Evolutionary conservation across 2,113 vertebrate genomes (phyloP), one percentile per base, ranked within the genome.

Genomic region (Tricholaema leucomelas): DNA sequence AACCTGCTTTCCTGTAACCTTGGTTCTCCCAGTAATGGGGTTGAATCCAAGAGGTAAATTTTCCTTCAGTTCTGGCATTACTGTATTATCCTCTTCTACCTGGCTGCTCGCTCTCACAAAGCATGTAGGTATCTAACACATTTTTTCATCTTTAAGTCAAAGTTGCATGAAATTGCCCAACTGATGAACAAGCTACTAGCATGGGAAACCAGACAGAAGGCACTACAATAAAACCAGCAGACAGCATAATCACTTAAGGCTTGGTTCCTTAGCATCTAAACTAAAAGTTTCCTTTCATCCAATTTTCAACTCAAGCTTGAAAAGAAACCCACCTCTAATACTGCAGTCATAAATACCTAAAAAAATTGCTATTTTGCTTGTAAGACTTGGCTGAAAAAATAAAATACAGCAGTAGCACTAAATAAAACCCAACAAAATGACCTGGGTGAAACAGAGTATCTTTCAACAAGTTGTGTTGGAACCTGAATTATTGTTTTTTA

Each of bases 201-300:
- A 61, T 2, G 21, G 78, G 55, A 92, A 88, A 33, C 19, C n/a
- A 81, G 56, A 74, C 33, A 36, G 50, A 81, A 84, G 38, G 27
- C 31, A 52, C 66, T 25, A 61, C 74, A 54, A 69, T 19, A 75
- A 60, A 73, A 86, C 14, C 48, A 87, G 48, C 65, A 81, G 82
- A 81, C n/a, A 38, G 21, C 18, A 54, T 42, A 46, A 79, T 54
- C 63, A 44, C 30, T 79, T 75, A 69, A 88, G n/a, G 42, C 35
- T 58, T 78, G 65, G 64, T 90, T 84, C 73, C 78, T 81, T 64
- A 95, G 61, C 70, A 96, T 23, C 4, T 27, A 61, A 67, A 78
- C 54, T 8, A 84, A 69, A 93, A 88, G 21, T 81, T 90, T 75
- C 58, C 54, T 71, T 74, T 27, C n/a, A 60, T 64, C 74, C 19